Evolutionary conservation across 92 coral and sea anemone genomes (phyloP).

Genomic region (Zoanthus sociatus): DNA sequence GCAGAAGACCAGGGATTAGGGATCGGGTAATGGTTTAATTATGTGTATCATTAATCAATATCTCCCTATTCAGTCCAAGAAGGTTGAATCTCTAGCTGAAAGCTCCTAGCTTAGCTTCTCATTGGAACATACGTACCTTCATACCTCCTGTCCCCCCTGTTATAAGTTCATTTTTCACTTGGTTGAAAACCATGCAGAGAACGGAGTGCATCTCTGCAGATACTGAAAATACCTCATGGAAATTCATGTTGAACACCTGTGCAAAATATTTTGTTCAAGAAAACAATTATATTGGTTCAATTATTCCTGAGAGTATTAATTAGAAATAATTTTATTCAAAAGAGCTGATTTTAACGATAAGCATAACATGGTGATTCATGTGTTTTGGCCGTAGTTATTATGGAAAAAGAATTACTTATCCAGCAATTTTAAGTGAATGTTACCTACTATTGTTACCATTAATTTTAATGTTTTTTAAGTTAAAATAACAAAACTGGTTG

Average conservation of each 20-base stretch:
- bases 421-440: too few relatives aligned
- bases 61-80: too few relatives aligned
- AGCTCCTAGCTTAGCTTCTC: background rate
- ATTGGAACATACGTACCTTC: slow-evolving; percentile 60
- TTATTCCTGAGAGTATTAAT: background rate
- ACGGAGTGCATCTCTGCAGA: slow-evolving; percentile 98
- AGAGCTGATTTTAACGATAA: background rate
- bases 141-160: slow-evolving; percentile 99
- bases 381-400: too few relatives aligned
- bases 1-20: too few relatives aligned
- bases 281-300: background rate
- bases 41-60: too few relatives aligned
- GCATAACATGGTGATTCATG: too few relatives aligned
- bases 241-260: slow-evolving; percentile 94
- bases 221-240: slow-evolving; percentile 96
- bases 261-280: background rate
- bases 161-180: slow-evolving; percentile 82
- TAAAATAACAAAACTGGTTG: too few relatives aligned
- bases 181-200: slow-evolving; percentile 96
- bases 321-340: background rate
- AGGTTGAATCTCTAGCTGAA: background rate
- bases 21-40: too few relatives aligned
- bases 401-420: too few relatives aligned
- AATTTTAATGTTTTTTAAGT: too few relatives aligned
- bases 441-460: too few relatives aligned